Percentiles rank a stretch among this genome's conserved stretches.
Evolutionary conservation across 2,113 vertebrate species (phyloP).

Genomic region (Tautogolabrus adspersus): DNA sequence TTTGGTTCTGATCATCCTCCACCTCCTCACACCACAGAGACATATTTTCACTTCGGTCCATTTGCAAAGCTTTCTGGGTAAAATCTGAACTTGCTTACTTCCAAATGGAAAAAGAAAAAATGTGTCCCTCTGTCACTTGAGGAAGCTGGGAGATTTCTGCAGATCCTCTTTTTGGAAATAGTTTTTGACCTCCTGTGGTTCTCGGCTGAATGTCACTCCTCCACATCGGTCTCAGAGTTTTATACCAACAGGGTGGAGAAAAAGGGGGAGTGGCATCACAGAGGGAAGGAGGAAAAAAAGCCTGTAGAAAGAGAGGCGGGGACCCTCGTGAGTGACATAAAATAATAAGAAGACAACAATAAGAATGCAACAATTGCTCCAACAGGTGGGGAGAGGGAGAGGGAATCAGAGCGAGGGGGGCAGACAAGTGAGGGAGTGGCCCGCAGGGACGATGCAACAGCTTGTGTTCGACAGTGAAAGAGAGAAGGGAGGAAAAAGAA

Average conservation of each 20-base stretch:
- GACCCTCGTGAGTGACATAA: constrained; percentile 56
- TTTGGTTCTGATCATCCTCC: constrained; percentile 56
- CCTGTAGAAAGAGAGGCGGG: constrained; percentile 25
- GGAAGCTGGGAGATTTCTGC: background rate
- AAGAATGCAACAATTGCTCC: constrained; percentile 75
- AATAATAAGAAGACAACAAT: constrained; percentile 78
- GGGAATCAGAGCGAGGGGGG: constrained; percentile 42
- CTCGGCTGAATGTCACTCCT: constrained; percentile 14
- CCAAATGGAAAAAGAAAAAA: constrained; percentile 5
- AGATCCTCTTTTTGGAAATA: background rate
- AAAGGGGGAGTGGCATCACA: constrained; percentile 21
- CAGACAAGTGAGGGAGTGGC: constrained; percentile 81
- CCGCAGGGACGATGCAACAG: constrained; percentile 79
- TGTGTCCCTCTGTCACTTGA: constrained; percentile 18
- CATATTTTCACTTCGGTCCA: constrained; percentile 66
- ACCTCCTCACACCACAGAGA: constrained; percentile 85
- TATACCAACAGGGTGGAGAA: constrained; percentile 68
- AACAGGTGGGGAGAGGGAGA: constrained; percentile 84
- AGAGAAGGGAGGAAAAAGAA: constrained; percentile 68
- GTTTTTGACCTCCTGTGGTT: constrained; percentile 16
- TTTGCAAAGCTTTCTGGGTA: constrained; percentile 26
- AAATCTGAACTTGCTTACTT: constrained; percentile 1
- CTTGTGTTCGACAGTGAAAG: constrained; percentile 80
- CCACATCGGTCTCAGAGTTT: constrained; percentile 36
- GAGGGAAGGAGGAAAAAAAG: background rate